Evolutionary conservation across 2,113 vertebrate genomes (phyloP), one percentile per base, ranked within the genome.

Genomic region (Forbesichthys papilliferus): DNA sequence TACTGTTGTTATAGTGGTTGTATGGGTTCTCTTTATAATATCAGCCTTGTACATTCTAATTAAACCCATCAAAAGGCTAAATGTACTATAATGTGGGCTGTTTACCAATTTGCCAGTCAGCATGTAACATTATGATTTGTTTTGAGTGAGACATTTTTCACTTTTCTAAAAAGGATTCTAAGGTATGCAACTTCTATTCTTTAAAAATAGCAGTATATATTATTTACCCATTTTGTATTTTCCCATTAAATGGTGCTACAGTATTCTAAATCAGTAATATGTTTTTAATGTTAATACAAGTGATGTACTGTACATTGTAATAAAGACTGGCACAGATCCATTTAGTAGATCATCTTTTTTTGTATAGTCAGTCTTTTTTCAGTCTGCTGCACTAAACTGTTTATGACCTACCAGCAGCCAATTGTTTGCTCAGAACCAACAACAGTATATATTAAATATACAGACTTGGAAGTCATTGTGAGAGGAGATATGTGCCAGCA

Each of bases 301-400:
- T 89, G 84, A 81, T 91, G 88, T 91, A 89, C 62, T 89, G 80
- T 89, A 66, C 64, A 51, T 78, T 69, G 82, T 87, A 92, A 92
- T 92, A 91, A 92, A 93, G 75, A 86, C 63, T 80, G 83, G 82
- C 88, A 85, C 65, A 66, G 83, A 84, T 88, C 89, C 79, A 86
- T 90, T 90, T 89, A 85, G 81, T 88, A 90, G 84, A 69, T 85
- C 52, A 16, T 5, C 55, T 66, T 74, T 76, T 74, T 70, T 55
- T 58, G 0, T 12, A 58, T 57, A 10, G 20, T 9, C 18, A 11
- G 3, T 9, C 1, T 33, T 34, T 5, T 18, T 3, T 56, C 66
- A 69, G 73, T 52, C 2, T n/a, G 57, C 58, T 16, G 16, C 64
- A 53, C 18, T 51, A 56, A 67, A 42, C 16, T 49, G 14, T 53